These are phyloP conservation scores for Albula goreensis DNA, from an alignment of 2,113 vertebrate species.

Conservation along the genomic window DNA sequence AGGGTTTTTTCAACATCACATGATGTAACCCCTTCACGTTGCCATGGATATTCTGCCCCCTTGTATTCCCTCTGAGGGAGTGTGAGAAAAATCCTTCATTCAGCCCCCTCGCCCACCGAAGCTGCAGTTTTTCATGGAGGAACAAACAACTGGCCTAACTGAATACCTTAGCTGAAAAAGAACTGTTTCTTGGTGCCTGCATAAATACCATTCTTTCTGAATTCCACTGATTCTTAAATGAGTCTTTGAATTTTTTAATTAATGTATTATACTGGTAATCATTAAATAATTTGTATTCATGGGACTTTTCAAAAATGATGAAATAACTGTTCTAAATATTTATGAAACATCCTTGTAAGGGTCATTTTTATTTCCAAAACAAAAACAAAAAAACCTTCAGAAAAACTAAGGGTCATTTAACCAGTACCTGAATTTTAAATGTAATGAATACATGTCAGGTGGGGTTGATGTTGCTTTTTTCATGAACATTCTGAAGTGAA, in stretches of 20 bases:
- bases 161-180: not conserved
- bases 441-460: no score
- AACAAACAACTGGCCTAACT: slow-evolving; percentile 8
- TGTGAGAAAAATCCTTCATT: slow-evolving; percentile 27
- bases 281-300: not conserved
- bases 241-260: not conserved
- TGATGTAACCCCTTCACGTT: slow-evolving; percentile 9
- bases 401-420: no score
- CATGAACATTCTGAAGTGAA: no score
- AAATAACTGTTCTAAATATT: not conserved
- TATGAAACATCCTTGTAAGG: not conserved
- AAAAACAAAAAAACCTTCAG: no score
- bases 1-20: not conserved
- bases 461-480: no score
- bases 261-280: not conserved
- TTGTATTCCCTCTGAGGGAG: slow-evolving; percentile 10
- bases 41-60: slow-evolving; percentile 20
- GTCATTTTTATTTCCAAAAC: not conserved
- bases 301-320: not conserved
- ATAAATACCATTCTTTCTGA: not conserved
- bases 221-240: not conserved
- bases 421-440: no score
- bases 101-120: not conserved
- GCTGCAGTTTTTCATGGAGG: slow-evolving; percentile 1
- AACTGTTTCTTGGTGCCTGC: not conserved